Conservation (phyloP, 2,888 invertebrate genomes). For the Ectemnius lituratus region DNA sequence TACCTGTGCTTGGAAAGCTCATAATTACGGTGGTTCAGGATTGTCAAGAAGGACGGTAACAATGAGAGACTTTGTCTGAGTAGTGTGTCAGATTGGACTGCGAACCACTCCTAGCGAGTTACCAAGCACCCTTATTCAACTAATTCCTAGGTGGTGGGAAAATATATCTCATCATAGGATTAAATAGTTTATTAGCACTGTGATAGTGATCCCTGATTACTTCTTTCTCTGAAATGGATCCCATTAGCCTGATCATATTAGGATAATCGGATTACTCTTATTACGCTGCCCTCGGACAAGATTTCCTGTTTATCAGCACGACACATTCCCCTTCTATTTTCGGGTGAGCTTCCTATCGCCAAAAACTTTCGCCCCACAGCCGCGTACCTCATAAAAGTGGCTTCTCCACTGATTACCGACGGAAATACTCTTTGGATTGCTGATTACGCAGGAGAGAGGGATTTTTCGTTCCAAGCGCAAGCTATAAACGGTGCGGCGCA, state of each 20-base stretch:
- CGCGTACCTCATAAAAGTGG: no score
- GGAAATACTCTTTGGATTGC: no score
- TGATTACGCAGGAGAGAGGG: no score
- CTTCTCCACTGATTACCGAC: no score
- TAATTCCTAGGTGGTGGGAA: neutral
- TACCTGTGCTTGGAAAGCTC: neutral
- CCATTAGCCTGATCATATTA: slow-evolving; percentile 65
- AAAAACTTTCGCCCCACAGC: no score
- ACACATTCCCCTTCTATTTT: slow-evolving; percentile 63
- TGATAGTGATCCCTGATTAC: no score
- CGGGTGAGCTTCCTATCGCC: neutral
- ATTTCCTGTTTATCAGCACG: slow-evolving; percentile 67
- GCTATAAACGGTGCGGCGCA: slow-evolving; percentile 20
- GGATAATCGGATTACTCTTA: slow-evolving; percentile 67
- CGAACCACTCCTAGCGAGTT: neutral
- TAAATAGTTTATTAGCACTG: no score
- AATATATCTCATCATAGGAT: no score
- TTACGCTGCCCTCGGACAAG: slow-evolving; percentile 60
- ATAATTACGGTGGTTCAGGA: neutral
- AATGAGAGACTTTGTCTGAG: neutral
- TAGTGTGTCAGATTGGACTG: no score
- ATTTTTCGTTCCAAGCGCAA: neutral
- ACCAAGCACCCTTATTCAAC: neutral
- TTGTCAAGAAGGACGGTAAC: slow-evolving; percentile 18
- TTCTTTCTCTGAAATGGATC: slow-evolving; percentile 40